Percentiles rank a stretch among this genome's conserved stretches.
phyloP scores from a whole-genome alignment of 2,888 invertebrate species.

The Thysanoteuthis rhombus region DNA sequence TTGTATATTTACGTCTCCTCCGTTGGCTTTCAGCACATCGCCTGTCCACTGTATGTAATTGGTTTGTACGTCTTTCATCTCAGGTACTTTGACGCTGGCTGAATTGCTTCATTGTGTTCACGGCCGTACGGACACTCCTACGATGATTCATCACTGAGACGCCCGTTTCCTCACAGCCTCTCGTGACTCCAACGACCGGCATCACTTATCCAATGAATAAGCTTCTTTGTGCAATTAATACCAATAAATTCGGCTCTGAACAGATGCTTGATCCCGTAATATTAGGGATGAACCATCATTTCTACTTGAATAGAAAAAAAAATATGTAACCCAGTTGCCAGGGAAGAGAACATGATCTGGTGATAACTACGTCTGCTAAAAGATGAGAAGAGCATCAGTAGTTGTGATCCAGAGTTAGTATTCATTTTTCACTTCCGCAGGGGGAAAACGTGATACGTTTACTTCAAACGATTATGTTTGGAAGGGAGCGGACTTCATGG shows the following conservation, averaged over 20 bases:
- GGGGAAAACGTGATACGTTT: too few relatives aligned
- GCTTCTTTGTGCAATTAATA: background rate
- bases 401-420: too few relatives aligned
- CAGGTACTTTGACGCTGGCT: background rate
- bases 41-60: background rate
- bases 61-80: background rate
- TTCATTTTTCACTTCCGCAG: too few relatives aligned
- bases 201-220: background rate
- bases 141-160: background rate
- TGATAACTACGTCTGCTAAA: too few relatives aligned
- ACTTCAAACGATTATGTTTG: too few relatives aligned
- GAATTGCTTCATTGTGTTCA: background rate
- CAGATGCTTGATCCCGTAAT: background rate
- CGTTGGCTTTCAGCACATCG: background rate
- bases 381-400: too few relatives aligned
- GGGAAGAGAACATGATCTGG: too few relatives aligned
- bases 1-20: background rate
- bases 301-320: too few relatives aligned
- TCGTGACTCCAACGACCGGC: background rate
- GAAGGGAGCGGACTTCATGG: too few relatives aligned
- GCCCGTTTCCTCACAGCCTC: background rate
- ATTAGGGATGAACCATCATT: background rate
- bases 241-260: background rate
- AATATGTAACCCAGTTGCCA: too few relatives aligned
- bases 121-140: background rate